Evolutionary conservation across 2,888 invertebrate species (phyloP).

Genomic region (Rhagium mordax): DNA sequence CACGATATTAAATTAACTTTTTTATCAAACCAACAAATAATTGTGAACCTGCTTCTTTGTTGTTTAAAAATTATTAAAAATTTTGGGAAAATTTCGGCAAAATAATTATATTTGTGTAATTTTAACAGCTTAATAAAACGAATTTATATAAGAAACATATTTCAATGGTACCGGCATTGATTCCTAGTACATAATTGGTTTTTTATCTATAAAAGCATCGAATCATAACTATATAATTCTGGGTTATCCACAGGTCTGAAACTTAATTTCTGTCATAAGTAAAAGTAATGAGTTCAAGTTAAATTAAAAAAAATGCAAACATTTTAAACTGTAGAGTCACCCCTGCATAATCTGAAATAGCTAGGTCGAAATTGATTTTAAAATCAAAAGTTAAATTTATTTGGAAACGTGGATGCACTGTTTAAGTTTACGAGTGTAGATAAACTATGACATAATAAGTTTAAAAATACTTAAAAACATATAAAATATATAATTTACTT

Average conservation of each 20-base stretch:
- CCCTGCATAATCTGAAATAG: not conserved
- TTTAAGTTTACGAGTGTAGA: not conserved
- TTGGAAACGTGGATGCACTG: not conserved
- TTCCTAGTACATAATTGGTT: too few relatives aligned
- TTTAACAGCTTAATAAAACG: too few relatives aligned
- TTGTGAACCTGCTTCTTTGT: too few relatives aligned
- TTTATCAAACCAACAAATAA: too few relatives aligned
- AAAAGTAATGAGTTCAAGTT: not conserved
- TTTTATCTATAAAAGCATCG: not conserved
- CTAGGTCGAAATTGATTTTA: not conserved
- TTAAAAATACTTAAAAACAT: not conserved
- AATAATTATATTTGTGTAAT: too few relatives aligned
- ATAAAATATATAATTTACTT: not conserved
- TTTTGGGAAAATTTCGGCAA: too few relatives aligned
- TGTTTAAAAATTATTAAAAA: too few relatives aligned
- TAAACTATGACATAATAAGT: not conserved
- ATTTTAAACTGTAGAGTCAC: too few relatives aligned
- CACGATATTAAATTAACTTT: too few relatives aligned
- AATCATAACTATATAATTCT: not conserved
- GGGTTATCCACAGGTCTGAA: not conserved
- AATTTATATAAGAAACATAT: too few relatives aligned
- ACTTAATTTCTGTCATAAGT: not conserved
- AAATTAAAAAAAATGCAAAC: too few relatives aligned
- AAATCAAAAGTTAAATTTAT: not conserved
- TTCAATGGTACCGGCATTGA: too few relatives aligned